Base-by-base conservation (phyloP, 1,140 invertebrate species). In the Neuroterus valhalla region DNA sequence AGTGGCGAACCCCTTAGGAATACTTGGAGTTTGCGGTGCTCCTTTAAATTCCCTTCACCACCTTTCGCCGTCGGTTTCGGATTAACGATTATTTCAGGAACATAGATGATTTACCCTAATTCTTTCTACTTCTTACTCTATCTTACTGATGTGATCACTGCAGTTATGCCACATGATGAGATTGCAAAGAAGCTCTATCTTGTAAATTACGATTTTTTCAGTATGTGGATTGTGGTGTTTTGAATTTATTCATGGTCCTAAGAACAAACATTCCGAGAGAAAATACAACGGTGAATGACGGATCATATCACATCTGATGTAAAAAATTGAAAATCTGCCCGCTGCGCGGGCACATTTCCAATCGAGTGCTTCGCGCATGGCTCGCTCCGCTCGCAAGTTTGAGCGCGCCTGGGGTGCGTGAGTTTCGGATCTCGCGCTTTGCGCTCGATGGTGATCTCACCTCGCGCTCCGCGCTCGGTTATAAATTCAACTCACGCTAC, bases 41-140 rank as follows among this genome's bases (percentile, higher is more conserved):
- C 8, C 55, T 62, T 23, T 31, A 62, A 23, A 62, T 62, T 62
- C n/a, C 12, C 55, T 15, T 31, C 66, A 70, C 44, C 44, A 19
- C 48, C 45, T 21, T 17, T 55, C 66, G 50, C 75, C 50, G 23
- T 44, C 26, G 38, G 44, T 38, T 23, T 66, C 45, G 77, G 78
- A 79, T 79, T 79, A 79, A 79, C 75, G 78, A 79, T 71, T 79
- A 76, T 70, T 77, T 74, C 71, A 72, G 71, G 75, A 50, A 42
- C 43, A 72, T 70, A 69, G 44, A 70, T 68, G 38, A 46, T n/a
- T 43, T 68, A 45, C 21, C 44, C n/a, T 15, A 74, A 48, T 21
- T 71, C 75, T 66, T 71, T 74, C 66, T 74, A 66, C 14, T 79
- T 71, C 66, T 78, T 71, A 74, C 77, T 76, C 71, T 76, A 50